Percentiles rank a stretch among this genome's conserved stretches.
Conservation (phyloP, 2,797 vertebrate genomes). For the Otus scops region DNA sequence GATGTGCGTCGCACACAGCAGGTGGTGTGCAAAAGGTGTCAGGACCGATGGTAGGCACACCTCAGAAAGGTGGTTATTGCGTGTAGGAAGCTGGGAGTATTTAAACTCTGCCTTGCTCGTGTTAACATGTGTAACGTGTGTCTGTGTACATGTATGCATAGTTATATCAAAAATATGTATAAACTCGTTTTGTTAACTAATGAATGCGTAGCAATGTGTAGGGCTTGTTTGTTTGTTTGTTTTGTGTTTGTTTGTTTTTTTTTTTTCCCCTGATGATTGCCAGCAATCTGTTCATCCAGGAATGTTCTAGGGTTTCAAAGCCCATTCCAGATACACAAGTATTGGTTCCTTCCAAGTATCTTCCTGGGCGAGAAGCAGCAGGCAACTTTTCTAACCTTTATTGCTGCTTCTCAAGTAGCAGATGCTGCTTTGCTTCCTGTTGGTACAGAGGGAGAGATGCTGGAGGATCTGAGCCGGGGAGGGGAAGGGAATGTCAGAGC, state of each 20-base stretch:
- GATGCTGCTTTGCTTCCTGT: neutral
- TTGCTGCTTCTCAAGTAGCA: neutral
- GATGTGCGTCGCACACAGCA: neutral
- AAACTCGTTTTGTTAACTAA: neutral
- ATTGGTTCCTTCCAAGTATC: neutral
- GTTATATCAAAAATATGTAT: neutral
- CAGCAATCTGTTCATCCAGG: conserved; percentile 10
- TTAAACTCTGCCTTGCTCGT: neutral
- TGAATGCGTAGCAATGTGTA: neutral
- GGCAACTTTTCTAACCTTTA: neutral
- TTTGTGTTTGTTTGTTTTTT: neutral
- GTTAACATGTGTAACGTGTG: neutral
- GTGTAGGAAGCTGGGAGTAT: neutral
- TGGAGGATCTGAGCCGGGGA: neutral
- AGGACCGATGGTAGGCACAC: neutral
- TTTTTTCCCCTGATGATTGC: neutral
- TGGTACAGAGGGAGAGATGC: neutral
- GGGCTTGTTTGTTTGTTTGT: neutral
- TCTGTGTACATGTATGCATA: neutral
- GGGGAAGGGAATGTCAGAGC: neutral
- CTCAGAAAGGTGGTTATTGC: neutral
- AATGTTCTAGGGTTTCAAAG: neutral
- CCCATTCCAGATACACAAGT: neutral
- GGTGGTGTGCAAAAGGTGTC: neutral
- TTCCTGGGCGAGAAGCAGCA: neutral